Evolutionary conservation across 2,113 vertebrate genomes (phyloP).

Genomic region (Gasterosteus nipponicus): DNA sequence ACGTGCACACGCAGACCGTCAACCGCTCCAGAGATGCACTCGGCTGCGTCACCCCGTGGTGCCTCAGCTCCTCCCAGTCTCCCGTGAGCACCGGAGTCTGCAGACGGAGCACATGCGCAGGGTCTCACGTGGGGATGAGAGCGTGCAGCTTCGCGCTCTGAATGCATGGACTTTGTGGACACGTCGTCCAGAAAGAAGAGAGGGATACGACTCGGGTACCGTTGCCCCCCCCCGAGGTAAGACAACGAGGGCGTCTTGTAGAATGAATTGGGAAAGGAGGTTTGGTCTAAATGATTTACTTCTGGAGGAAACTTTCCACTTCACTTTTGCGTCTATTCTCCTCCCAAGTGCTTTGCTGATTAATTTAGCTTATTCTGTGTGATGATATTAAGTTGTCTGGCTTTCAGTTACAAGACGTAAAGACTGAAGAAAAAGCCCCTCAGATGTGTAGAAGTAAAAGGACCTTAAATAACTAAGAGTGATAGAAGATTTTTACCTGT

Average conservation of each 20-base stretch:
- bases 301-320: not conserved
- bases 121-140: constrained; percentile 15
- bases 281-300: not conserved
- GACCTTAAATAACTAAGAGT: not conserved
- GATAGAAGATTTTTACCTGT: not conserved
- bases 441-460: not conserved
- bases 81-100: constrained; percentile 9
- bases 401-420: not conserved
- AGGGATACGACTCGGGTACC: not conserved
- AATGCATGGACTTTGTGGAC: constrained; percentile 28
- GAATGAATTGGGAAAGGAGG: not conserved
- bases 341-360: not conserved
- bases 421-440: not conserved
- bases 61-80: constrained; percentile 37
- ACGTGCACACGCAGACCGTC: not conserved
- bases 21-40: too few relatives aligned
- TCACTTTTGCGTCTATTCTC: not conserved
- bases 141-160: not conserved
- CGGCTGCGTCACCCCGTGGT: not conserved
- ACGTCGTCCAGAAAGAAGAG: not conserved
- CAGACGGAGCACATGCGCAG: constrained; percentile 7
- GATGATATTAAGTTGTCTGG: not conserved
- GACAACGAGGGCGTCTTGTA: not conserved
- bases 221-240: constrained; percentile 53
- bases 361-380: not conserved